phyloP scores from a whole-genome alignment of 2,888 invertebrate species.

The Notocelia uddmanniana region DNA sequence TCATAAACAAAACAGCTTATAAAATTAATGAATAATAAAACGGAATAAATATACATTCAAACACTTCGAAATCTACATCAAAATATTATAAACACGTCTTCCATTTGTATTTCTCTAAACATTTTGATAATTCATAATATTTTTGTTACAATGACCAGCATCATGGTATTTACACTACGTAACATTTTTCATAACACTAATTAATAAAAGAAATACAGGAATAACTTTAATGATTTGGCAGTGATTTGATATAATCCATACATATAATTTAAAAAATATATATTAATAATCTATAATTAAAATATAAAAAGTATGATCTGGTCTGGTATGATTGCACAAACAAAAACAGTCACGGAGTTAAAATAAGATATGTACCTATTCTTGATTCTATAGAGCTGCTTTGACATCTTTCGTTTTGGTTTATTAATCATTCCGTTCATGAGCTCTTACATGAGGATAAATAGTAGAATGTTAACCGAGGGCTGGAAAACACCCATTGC shows the following conservation, averaged over 20 bases:
- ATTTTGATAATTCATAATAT: slow-evolving; percentile 30
- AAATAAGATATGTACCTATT: too few relatives aligned
- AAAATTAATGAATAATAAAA: slow-evolving; percentile 32
- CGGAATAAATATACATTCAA: slow-evolving; percentile 3
- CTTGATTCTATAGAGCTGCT: not conserved
- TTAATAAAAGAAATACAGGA: not conserved
- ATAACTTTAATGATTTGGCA: slow-evolving; percentile 22
- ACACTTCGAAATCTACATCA: slow-evolving; percentile 51
- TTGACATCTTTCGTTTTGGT: not conserved
- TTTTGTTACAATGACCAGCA: slow-evolving; percentile 47
- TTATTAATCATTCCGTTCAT: not conserved
- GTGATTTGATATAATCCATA: slow-evolving; percentile 18
- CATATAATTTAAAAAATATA: too few relatives aligned
- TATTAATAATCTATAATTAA: not conserved
- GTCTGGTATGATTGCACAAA: slow-evolving; percentile 18
- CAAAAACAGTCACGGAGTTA: too few relatives aligned
- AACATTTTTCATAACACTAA: not conserved
- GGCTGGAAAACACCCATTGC: too few relatives aligned
- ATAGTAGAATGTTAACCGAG: too few relatives aligned
- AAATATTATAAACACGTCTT: slow-evolving; percentile 49
- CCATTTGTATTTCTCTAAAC: slow-evolving; percentile 42
- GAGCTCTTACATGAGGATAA: not conserved
- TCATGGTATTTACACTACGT: slow-evolving; percentile 15
- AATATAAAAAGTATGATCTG: too few relatives aligned
- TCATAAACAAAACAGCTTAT: slow-evolving; percentile 53